Evolutionary conservation across 1,140 invertebrate species (phyloP), one percentile per base, ranked within the genome.

Genomic region (Hirudo medicinalis): DNA sequence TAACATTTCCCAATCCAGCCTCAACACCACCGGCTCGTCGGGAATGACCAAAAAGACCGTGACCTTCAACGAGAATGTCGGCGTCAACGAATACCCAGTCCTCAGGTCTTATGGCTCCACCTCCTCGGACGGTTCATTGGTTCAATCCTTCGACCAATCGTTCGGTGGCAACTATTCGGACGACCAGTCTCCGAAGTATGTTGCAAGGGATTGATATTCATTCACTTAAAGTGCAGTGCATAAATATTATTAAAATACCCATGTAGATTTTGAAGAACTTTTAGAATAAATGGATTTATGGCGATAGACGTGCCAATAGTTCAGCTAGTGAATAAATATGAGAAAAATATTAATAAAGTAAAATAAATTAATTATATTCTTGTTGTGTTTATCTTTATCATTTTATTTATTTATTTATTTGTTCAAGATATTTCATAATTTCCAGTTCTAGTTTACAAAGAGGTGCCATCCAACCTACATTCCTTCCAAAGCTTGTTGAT

Each of bases 11-110:
- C 22, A 63, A 49, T 49, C 43, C 57, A 63, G 29, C 20, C 22
- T 63, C 57, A 63, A 63, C 13, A 63, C 22, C 57, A 63, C 29
- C 57, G 19, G 57, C 22, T 22, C 67, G 32, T 29, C 67, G 36
- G 67, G 22, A 29, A 68, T 36, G 53, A 54, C 69, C 17, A 70
- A 82, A 76, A 82, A 82, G 71, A 79, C 79, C 11, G 80, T 82
- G 27, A 79, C 79, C 22, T 82, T 81, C 75, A 79, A 81, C 66
- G 77, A 79, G 32, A 77, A 79, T 68, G 75, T 77, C 54, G 76
- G 77, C 40, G 66, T 70, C 54, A 70, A 32, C 43, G 27, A 70
- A 32, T 70, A 54, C 53, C 19, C 67, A 36, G 29, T 57, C 49
- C 43, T 55, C 40, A 17, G 74, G 36, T 74, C 75, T 43, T 70